Evolutionary conservation across 2,888 invertebrate genomes (phyloP).

Genomic region (Matsumyia berberina): DNA sequence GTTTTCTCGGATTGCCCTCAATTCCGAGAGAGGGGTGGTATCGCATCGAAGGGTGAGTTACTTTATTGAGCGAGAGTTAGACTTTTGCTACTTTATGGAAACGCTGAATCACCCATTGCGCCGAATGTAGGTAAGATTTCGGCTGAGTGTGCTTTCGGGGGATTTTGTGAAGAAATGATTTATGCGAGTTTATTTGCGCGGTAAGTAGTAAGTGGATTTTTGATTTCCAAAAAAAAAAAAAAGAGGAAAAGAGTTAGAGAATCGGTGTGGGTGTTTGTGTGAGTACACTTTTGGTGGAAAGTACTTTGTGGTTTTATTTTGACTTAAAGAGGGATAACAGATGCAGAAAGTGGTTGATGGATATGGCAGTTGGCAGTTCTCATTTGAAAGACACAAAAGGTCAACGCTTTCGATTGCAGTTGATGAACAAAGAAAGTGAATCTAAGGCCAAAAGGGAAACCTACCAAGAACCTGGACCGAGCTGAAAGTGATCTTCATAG

Average conservation of each 20-base stretch:
- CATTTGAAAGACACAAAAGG: too few relatives aligned
- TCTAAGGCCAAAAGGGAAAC: too few relatives aligned
- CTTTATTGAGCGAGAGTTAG: slow-evolving; percentile 23
- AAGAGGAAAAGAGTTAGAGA: background rate
- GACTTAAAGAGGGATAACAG: background rate
- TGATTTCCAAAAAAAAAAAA: background rate
- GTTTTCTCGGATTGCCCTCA: slow-evolving; percentile 67
- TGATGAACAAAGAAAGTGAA: too few relatives aligned
- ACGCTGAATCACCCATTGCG: slow-evolving; percentile 10
- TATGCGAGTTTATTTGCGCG: slow-evolving; percentile 54
- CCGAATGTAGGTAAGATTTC: slow-evolving; percentile 30
- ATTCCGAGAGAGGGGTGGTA: background rate
- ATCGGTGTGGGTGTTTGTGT: slow-evolving; percentile 19
- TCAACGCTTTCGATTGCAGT: too few relatives aligned
- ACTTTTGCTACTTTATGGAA: slow-evolving; percentile 40
- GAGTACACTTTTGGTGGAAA: slow-evolving; percentile 51
- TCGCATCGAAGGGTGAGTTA: slow-evolving; percentile 11
- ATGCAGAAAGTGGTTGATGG: background rate
- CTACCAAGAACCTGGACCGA: too few relatives aligned
- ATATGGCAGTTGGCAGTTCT: too few relatives aligned
- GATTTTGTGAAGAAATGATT: slow-evolving; percentile 59
- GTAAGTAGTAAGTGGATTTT: slow-evolving; percentile 26
- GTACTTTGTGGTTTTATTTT: slow-evolving; percentile 22
- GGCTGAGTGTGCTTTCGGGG: slow-evolving; percentile 38
- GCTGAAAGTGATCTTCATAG: too few relatives aligned